Evolutionary conservation across 1,140 invertebrate species (phyloP).

Genomic region (Phymastichus coffea): DNA sequence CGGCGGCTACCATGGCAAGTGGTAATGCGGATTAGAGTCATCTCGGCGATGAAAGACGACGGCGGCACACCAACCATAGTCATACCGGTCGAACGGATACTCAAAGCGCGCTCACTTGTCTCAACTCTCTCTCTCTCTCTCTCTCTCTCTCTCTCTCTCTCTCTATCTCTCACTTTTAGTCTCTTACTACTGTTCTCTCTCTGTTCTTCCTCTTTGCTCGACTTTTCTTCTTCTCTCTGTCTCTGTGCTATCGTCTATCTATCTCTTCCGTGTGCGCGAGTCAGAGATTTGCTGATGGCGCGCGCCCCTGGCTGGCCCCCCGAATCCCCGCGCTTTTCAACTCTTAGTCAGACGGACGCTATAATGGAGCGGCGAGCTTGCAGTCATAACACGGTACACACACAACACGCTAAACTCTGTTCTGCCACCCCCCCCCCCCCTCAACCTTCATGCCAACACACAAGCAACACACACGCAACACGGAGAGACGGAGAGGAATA

Average conservation of each 20-base stretch:
- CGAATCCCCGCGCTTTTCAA: neutral
- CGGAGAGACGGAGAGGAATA: no score
- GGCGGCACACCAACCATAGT: constrained; percentile 55
- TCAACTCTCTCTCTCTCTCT: neutral
- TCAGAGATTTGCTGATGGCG: no score
- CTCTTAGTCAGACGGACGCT: neutral
- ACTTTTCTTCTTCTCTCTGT: neutral
- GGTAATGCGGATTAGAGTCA: constrained; percentile 56
- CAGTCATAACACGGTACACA: no score
- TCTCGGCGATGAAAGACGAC: constrained; percentile 58
- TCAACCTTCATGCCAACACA: no score
- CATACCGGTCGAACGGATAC: constrained; percentile 50
- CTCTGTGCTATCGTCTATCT: neutral
- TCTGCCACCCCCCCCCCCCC: no score
- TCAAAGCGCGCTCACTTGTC: constrained; percentile 46
- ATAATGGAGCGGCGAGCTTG: neutral
- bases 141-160: constrained; percentile 11
- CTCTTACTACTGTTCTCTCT: constrained; percentile 12
- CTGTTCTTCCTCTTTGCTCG: neutral
- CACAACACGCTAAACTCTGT: no score
- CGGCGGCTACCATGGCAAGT: constrained; percentile 48
- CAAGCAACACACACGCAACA: no score
- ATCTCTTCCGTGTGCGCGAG: no score
- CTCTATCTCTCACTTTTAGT: neutral
- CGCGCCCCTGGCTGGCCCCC: neutral